Evolutionary conservation across 2,888 invertebrate genomes (phyloP), one percentile per base, ranked within the genome.

Genomic region (Agapostemon virescens): DNA sequence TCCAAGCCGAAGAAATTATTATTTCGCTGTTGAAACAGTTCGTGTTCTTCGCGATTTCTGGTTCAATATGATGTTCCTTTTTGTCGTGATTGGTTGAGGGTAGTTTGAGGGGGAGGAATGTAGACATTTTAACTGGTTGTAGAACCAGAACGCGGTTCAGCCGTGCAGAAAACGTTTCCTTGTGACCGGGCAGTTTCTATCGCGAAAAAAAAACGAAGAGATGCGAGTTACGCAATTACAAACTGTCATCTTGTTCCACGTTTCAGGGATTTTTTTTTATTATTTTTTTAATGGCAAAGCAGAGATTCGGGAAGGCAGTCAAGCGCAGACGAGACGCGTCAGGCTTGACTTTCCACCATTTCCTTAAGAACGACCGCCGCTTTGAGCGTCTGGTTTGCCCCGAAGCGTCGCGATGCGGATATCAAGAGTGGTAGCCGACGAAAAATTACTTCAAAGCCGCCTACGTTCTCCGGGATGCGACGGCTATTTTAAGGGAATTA

Each of bases 321-420:
- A 80, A 83, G 83, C 67, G 76, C 83, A 83, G 84, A 55, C 64
- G 76, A 58, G 68, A 71, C 74, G 69, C 42, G 82, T 79, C 82
- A 82, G 67, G 42, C 69, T 69, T 36, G 69, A 63, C 77, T 69
- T 79, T 79, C 80, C 76, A 52, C 38, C 64, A 45, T 74, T 73
- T 69, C 73, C 73, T 80, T 61, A 61, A 70, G 49, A 64, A 74
- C 63, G 42, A n/a, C 15, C 79, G 42, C 23, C 23, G 58, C 63
- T 69, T 73, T 69, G 69, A 69, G n/a, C n/a, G 40, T 74, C 26
- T 23, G 68, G 66, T 71, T 42, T 40, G 68, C 40, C 42, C n/a
- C 13, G 64, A 68, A 30, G 67, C 64, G n/a, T 68, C 67, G 71
- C 63, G 61, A 42, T n/a, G 61, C 40, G 20, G 36, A 63, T 68